A percentile compares a stretch with the other conserved stretches of the same genome.
Conservation (phyloP, 2,113 vertebrate genomes). For the Ictidomys tridecemlineatus region DNA sequence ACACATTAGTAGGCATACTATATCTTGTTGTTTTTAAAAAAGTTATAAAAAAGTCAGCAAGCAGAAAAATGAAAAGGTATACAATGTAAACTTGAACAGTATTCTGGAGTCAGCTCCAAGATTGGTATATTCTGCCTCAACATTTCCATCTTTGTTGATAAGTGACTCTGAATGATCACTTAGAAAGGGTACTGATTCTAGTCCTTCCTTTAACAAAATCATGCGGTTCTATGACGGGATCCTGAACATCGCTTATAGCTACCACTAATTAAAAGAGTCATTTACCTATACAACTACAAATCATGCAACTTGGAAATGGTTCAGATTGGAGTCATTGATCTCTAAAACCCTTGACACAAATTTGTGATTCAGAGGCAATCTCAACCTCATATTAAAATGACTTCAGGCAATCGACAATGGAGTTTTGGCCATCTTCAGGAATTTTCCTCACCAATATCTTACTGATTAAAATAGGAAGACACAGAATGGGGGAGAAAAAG, state of each 20-base stretch:
- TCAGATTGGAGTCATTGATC: background rate
- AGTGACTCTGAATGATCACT: background rate
- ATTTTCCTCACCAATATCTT: background rate
- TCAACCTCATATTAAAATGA: conserved; percentile 9
- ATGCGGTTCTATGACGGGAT: background rate
- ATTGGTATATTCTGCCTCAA: background rate
- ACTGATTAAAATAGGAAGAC: background rate
- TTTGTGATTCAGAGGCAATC: background rate
- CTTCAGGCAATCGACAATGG: background rate
- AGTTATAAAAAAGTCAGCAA: background rate
- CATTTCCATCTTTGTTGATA: background rate
- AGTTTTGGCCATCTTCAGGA: background rate
- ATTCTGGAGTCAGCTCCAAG: background rate
- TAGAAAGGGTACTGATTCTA: background rate
- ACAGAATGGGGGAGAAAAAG: background rate
- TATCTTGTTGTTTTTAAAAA: background rate
- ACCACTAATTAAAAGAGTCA: background rate
- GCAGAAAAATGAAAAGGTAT: background rate
- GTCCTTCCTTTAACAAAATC: background rate
- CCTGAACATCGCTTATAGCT: background rate
- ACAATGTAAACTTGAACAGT: background rate
- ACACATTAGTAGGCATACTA: background rate
- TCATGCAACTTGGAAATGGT: background rate
- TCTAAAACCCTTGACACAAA: background rate
- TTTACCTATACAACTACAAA: background rate